phyloP scores from a whole-genome alignment of 2,797 vertebrate species.

The Florisuga fusca region DNA sequence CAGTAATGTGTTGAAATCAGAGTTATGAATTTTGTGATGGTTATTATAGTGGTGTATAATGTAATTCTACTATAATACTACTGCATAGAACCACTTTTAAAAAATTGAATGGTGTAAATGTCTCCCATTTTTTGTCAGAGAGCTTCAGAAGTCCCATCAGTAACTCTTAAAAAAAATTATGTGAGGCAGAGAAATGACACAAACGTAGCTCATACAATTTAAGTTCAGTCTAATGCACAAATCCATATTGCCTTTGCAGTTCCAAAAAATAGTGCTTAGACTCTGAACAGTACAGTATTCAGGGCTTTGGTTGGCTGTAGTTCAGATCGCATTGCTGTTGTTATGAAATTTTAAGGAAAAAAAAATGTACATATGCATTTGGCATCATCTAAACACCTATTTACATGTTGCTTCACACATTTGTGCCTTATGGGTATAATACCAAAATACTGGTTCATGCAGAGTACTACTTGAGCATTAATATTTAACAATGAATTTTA shows the following conservation, averaged over 20 bases:
- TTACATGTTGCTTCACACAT: background rate
- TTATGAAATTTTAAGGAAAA: background rate
- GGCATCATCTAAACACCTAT: fast-evolving
- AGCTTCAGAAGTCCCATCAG: background rate
- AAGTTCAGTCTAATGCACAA: background rate
- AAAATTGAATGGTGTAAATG: background rate
- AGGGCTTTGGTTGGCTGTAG: background rate
- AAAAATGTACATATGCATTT: background rate
- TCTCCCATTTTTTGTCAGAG: background rate
- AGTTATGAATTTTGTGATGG: background rate
- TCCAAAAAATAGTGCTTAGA: background rate
- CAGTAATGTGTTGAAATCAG: background rate
- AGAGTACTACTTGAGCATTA: background rate
- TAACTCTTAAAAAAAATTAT: background rate
- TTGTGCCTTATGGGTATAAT: background rate
- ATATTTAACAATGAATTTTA: background rate
- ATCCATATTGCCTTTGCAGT: background rate
- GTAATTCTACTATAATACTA: background rate
- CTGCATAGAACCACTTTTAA: background rate
- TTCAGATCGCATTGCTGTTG: background rate
- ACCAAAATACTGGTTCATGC: background rate
- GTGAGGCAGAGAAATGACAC: background rate
- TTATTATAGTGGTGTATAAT: background rate
- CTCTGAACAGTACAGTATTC: background rate
- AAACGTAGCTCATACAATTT: background rate